Evolutionary conservation across 35 echinoderm and acorn worm species (phyloP).

Genomic region (Amphiura filiformis): DNA sequence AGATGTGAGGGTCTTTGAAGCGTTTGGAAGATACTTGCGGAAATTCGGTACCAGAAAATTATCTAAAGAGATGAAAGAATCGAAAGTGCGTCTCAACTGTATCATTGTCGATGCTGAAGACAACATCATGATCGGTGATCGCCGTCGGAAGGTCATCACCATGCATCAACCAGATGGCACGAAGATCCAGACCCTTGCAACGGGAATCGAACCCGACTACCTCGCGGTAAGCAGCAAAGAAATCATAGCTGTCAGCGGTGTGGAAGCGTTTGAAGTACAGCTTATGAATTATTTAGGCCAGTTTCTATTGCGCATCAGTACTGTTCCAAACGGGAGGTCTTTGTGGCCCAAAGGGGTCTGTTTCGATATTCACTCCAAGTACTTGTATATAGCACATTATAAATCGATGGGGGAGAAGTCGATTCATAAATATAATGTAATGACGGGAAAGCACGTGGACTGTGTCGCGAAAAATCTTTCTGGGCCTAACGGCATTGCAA

Average conservation of each 20-base stretch:
- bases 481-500: background rate
- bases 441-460: background rate
- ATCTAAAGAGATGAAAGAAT: background rate
- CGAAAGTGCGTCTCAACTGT: background rate
- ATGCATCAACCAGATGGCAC: background rate
- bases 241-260: background rate
- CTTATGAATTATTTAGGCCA: background rate
- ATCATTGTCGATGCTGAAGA: background rate
- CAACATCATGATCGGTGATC: background rate
- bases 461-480: background rate
- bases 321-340: background rate
- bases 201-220: background rate
- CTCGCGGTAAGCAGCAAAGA: background rate
- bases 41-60: background rate
- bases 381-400: background rate
- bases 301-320: background rate
- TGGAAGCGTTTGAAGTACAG: background rate
- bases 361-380: background rate
- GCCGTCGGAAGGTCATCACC: background rate
- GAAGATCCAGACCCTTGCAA: background rate
- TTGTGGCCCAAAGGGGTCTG: background rate
- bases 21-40: background rate
- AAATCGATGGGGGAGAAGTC: background rate
- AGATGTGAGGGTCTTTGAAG: background rate
- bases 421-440: background rate